phyloP scores from a whole-genome alignment of 2,113 vertebrate species.

The Saguinus imperator region DNA sequence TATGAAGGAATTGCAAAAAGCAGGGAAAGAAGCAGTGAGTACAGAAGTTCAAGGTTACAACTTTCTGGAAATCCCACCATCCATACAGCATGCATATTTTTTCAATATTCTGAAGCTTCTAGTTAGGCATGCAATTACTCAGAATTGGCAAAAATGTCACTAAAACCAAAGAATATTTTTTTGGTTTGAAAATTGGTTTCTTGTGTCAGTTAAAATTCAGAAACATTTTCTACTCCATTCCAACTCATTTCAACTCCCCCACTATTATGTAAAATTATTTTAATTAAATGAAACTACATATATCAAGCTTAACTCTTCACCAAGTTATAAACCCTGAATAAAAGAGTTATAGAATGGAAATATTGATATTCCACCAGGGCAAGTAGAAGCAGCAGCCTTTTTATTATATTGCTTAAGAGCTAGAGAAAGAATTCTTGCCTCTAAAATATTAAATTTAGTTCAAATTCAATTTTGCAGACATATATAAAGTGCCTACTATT shows the following conservation, averaged over 20 bases:
- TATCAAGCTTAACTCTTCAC: slow-evolving; percentile 49
- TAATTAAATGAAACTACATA: slow-evolving; percentile 50
- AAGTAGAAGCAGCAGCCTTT: not conserved
- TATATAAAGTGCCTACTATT: slow-evolving; percentile 9
- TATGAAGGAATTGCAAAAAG: slow-evolving; percentile 49
- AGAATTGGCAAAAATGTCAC: slow-evolving; percentile 50
- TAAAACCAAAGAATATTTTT: slow-evolving; percentile 55
- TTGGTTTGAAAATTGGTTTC: slow-evolving; percentile 63
- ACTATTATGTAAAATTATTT: slow-evolving; percentile 64
- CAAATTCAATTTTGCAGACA: slow-evolving; percentile 56
- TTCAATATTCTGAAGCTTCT: slow-evolving; percentile 8
- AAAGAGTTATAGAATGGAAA: slow-evolving; percentile 31
- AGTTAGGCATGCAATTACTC: slow-evolving; percentile 49
- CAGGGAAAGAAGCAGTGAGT: not conserved
- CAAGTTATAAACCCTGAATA: slow-evolving; percentile 24
- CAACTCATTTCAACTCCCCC: not conserved
- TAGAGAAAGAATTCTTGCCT: not conserved
- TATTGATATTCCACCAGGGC: not conserved
- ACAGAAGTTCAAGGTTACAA: slow-evolving; percentile 62
- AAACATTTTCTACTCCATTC: slow-evolving; percentile 57
- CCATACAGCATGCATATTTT: not conserved
- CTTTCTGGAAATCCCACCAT: not conserved
- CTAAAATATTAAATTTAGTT: slow-evolving; percentile 54
- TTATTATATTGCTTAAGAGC: slow-evolving; percentile 25
- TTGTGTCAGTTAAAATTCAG: slow-evolving; percentile 67